A percentile compares a stretch with the other conserved stretches of the same genome.
Evolutionary conservation across 2,888 invertebrate genomes (phyloP).

Genomic region (Hyalella azteca): DNA sequence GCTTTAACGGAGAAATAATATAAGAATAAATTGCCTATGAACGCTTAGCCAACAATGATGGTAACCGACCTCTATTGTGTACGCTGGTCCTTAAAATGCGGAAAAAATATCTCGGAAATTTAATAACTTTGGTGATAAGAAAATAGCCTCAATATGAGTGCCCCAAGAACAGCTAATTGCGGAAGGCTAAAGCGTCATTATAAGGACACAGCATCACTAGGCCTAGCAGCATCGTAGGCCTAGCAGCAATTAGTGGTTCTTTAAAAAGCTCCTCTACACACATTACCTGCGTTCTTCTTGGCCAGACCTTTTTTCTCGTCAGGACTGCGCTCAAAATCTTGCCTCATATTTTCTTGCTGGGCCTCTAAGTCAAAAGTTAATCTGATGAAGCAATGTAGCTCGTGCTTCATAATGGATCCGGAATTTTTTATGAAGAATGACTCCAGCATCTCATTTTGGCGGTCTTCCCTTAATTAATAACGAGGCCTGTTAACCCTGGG

Average conservation of each 20-base stretch:
- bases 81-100: no score
- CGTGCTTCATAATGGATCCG: not conserved
- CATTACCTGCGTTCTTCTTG: not conserved
- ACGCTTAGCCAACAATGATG: no score
- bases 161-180: not conserved
- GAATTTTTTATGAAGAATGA: not conserved
- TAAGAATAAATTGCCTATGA: no score
- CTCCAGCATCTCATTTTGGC: not conserved
- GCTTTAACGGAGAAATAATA: no score
- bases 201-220: no score
- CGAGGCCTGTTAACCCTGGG: not conserved
- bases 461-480: not conserved
- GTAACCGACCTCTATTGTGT: no score
- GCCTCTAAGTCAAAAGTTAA: not conserved
- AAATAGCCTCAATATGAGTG: not conserved
- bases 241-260: not conserved
- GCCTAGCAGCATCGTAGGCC: not conserved
- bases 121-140: not conserved
- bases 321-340: no score
- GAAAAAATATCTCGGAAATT: no score
- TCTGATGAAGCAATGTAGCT: not conserved
- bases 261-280: not conserved
- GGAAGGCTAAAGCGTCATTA: not conserved
- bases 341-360: not conserved
- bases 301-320: not conserved